phyloP scores from a whole-genome alignment of 2,113 vertebrate genomes.

The Centropus unirufus region DNA sequence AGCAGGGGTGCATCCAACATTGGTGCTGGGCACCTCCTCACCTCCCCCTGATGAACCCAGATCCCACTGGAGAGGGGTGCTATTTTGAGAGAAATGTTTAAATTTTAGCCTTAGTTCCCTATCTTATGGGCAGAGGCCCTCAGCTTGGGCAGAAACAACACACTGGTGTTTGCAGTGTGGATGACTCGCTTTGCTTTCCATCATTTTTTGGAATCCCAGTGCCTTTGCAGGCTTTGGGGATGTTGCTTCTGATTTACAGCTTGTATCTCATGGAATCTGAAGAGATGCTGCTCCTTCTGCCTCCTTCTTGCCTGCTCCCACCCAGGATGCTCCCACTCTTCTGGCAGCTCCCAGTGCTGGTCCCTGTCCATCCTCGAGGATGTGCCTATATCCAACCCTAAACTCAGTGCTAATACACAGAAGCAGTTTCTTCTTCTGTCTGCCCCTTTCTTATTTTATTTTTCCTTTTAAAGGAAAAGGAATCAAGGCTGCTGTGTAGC shows the following conservation, averaged over 20 bases:
- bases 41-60: background rate
- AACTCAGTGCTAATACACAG: background rate
- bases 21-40: background rate
- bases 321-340: background rate
- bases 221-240: background rate
- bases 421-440: background rate
- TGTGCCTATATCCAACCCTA: rapidly evolving
- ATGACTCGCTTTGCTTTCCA: background rate
- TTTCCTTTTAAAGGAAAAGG: background rate
- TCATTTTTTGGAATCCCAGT: background rate
- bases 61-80: background rate
- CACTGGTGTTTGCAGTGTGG: background rate
- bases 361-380: background rate
- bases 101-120: background rate
- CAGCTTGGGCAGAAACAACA: background rate
- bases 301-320: rapidly evolving
- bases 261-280: background rate
- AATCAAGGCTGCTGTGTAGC: background rate
- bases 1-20: background rate
- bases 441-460: background rate
- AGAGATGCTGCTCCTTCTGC: background rate
- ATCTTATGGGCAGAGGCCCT: background rate
- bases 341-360: background rate
- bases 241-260: background rate
- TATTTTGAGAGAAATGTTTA: background rate